phyloP scores from a whole-genome alignment of 2,113 vertebrate species.

The Poeciliopsis retropinna region DNA sequence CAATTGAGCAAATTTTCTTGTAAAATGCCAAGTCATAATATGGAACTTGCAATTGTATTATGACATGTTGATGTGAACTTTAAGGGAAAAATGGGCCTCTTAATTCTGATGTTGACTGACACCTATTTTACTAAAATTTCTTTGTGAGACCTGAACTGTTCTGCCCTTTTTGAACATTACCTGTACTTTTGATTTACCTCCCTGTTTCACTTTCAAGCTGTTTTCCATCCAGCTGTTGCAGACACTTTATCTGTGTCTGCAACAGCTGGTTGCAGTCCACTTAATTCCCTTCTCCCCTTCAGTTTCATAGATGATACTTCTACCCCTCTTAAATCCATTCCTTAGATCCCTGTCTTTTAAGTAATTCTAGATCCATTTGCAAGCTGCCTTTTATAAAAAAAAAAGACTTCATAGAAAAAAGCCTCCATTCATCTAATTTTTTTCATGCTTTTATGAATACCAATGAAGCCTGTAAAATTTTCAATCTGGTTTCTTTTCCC shows the following conservation, averaged over 20 bases:
- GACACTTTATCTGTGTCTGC: background rate
- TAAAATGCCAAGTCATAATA: background rate
- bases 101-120: background rate
- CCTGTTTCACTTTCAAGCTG: background rate
- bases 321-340: background rate
- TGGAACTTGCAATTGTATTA: background rate
- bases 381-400: background rate
- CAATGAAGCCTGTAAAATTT: slow-evolving; percentile 8
- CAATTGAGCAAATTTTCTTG: background rate
- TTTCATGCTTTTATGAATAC: slow-evolving; percentile 6
- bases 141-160: background rate
- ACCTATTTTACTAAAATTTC: background rate
- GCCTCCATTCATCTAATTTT: background rate
- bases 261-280: too few species aligned
- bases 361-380: background rate
- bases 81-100: background rate
- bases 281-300: background rate
- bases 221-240: background rate
- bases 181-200: background rate
- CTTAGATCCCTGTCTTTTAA: background rate
- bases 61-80: background rate
- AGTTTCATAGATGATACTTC: background rate
- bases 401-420: background rate
- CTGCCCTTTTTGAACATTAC: background rate
- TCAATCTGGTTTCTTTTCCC: background rate